A percentile compares a stretch with the other conserved stretches of the same genome.
phyloP scores from a whole-genome alignment of 2,888 invertebrate species.

The Cerastis rubricosa region DNA sequence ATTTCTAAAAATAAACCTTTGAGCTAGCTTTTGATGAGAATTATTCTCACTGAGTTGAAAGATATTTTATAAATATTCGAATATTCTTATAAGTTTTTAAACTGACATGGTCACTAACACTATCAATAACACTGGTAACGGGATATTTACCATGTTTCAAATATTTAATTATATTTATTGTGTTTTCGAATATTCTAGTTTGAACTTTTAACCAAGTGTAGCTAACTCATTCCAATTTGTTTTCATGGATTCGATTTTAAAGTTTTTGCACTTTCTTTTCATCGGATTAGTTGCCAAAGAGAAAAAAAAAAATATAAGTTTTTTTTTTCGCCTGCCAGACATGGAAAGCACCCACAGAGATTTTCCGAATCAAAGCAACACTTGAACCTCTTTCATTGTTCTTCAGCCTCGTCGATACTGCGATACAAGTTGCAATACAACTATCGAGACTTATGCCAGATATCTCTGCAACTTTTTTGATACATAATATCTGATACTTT shows the following conservation, averaged over 20 bases:
- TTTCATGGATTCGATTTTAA: not conserved
- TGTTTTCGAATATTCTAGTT: not conserved
- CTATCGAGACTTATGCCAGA: not conserved
- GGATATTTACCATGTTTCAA: too few species aligned
- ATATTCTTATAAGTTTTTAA: too few species aligned
- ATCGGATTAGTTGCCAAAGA: too few species aligned
- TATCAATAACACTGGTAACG: too few species aligned
- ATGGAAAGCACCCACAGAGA: not conserved
- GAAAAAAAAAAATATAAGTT: not conserved
- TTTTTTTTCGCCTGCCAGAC: not conserved
- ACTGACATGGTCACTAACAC: too few species aligned
- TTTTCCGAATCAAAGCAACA: conserved; percentile 23
- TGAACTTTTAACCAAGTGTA: not conserved
- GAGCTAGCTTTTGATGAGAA: not conserved
- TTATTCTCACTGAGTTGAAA: not conserved
- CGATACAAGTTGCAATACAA: conserved; percentile 10
- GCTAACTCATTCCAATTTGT: not conserved
- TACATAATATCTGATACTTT: not conserved
- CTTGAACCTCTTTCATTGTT: conserved; percentile 16
- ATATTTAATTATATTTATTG: too few species aligned
- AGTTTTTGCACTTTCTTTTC: not conserved
- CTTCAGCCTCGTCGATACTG: not conserved
- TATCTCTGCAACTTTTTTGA: not conserved
- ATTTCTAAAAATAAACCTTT: not conserved
- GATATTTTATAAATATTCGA: not conserved